Evolutionary conservation across 2,797 vertebrate species (phyloP).

Genomic region (Argentina silus): DNA sequence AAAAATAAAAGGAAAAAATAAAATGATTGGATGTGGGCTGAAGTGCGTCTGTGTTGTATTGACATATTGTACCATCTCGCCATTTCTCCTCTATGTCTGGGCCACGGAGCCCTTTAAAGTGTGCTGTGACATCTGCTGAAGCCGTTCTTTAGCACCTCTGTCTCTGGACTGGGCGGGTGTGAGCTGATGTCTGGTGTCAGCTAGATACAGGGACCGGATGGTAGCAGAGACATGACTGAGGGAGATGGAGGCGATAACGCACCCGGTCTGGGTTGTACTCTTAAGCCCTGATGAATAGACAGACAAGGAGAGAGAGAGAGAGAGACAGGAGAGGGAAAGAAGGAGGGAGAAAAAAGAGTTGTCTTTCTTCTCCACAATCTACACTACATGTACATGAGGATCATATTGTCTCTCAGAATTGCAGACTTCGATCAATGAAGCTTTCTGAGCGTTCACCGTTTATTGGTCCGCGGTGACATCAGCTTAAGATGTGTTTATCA

Average conservation of each 20-base stretch:
- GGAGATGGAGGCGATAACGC: constrained; percentile 39
- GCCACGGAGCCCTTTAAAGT: constrained; percentile 81
- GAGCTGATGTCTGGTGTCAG: constrained; percentile 92
- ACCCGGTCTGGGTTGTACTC: constrained; percentile 31
- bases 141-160: constrained; percentile 92
- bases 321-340: constrained; percentile 42
- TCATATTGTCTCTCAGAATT: constrained; percentile 60
- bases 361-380: constrained; percentile 52
- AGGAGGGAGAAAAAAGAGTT: constrained; percentile 23
- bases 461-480: constrained; percentile 53
- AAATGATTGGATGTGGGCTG: constrained; percentile 18
- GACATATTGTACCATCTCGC: constrained; percentile 53
- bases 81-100: constrained; percentile 66
- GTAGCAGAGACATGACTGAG: constrained; percentile 50
- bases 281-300: constrained; percentile 49
- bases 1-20: constrained; percentile 14
- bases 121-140: constrained; percentile 91
- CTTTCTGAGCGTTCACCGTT: constrained; percentile 40
- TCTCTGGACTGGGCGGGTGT: constrained; percentile 84
- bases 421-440: constrained; percentile 57
- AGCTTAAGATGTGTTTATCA: constrained; percentile 49
- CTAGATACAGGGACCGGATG: constrained; percentile 79
- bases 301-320: background rate
- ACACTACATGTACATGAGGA: constrained; percentile 68
- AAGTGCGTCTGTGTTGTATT: background rate